Evolutionary conservation across 2,113 vertebrate genomes (phyloP), one percentile per base, ranked within the genome.

Genomic region (Anas platyrhynchos): DNA sequence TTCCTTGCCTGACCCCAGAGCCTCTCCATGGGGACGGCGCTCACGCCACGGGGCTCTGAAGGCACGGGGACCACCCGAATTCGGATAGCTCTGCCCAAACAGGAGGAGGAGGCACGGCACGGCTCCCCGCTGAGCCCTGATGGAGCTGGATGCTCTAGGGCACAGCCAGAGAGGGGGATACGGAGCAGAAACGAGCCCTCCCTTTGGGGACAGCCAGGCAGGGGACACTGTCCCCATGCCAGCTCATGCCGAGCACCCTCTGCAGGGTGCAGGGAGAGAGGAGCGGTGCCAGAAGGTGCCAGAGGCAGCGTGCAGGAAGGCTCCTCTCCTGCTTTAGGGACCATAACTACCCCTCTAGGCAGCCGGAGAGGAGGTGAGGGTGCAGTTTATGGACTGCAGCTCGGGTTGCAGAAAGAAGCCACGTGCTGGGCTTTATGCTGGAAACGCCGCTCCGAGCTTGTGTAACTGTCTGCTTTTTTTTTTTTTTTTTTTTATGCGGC

Each of bases 61-160:
- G 59, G 67, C 2, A 4, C 4, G 0, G 29, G 22, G 26, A 23
- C 58, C 21, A 2, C 23, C 1, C 1, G 67, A 15, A 9, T 5
- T 32, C 61, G 41, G 41, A 68, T 16, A 58, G 52, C 15, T 72
- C 36, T 4, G 4, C 17, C 6, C 6, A 22, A 48, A 27, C 38
- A 10, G 55, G 52, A 76, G 69, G 27, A 1, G 61, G 73, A 63
- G 12, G 44, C 55, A 13, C 4, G 8, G 59, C 78, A 85, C 74
- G 36, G 56, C 16, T 50, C n/a, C 32, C 16, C 6, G 10, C 9
- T 36, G 46, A 71, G 16, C 16, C 11, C 22, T 32, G 6, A 31
- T 20, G 43, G 63, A 44, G 41, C 29, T 14, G 12, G 63, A n/a
- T n/a, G 58, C 18, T 58, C 20, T n/a, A n/a, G 58, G 32, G 58